A percentile compares a stretch with the other conserved stretches of the same genome.
These are phyloP conservation scores for Champsocephalus gunnari DNA, from an alignment of 2,797 vertebrate species.

Conservation along the genomic window DNA sequence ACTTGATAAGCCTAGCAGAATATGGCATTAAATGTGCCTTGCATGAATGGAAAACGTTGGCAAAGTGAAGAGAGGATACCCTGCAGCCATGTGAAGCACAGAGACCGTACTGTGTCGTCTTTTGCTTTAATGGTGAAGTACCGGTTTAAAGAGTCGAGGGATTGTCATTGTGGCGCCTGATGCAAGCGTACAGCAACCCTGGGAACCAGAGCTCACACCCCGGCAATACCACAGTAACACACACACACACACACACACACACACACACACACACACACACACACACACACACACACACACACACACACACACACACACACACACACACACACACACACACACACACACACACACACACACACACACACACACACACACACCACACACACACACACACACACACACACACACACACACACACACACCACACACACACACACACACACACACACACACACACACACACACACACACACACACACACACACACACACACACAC, in stretches of 20 bases:
- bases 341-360: too few species aligned
- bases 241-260: not conserved
- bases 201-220: constrained; percentile 43
- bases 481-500: too few species aligned
- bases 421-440: too few species aligned
- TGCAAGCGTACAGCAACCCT: constrained; percentile 60
- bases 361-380: too few species aligned
- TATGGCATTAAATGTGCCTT: not conserved
- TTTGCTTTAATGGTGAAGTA: constrained; percentile 11
- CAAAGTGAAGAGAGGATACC: constrained; percentile 16
- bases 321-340: too few species aligned
- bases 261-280: too few species aligned
- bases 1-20: not conserved
- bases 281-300: too few species aligned
- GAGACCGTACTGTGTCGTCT: constrained; percentile 5
- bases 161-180: constrained; percentile 66
- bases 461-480: too few species aligned
- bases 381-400: too few species aligned
- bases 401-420: too few species aligned
- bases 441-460: too few species aligned
- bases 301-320: too few species aligned
- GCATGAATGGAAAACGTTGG: constrained; percentile 21
- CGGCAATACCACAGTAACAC: not conserved
- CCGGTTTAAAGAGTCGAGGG: constrained; percentile 28
- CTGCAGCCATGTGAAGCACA: constrained; percentile 1